Evolutionary conservation across 2,888 invertebrate species (phyloP).

Genomic region (Barypeithes pellucidus): DNA sequence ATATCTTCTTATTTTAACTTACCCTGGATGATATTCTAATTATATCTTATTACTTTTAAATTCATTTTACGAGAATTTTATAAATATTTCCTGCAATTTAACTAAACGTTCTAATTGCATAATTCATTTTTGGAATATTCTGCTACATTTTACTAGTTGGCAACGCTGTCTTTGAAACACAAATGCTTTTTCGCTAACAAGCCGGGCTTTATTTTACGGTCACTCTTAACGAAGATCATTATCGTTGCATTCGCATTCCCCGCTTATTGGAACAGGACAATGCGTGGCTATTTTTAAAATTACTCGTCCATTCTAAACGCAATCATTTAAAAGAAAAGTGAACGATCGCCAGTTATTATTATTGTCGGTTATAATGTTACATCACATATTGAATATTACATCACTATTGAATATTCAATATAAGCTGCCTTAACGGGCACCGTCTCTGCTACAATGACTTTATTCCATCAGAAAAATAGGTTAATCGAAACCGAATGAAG

Average conservation of each 20-base stretch:
- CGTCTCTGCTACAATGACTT: no score
- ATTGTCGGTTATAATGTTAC: neutral
- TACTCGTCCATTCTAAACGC: slow-evolving; percentile 8
- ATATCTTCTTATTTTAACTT: no score
- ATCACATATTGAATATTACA: neutral
- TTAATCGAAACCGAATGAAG: no score
- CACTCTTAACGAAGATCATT: slow-evolving; percentile 49
- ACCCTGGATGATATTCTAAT: no score
- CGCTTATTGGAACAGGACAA: slow-evolving; percentile 45
- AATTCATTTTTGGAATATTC: neutral
- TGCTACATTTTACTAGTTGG: neutral
- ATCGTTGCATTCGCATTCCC: slow-evolving; percentile 39
- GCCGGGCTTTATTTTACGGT: slow-evolving; percentile 43
- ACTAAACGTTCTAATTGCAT: no score
- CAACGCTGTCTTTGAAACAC: slow-evolving; percentile 32
- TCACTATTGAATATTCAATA: no score
- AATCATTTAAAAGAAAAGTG: neutral
- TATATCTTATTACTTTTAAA: no score
- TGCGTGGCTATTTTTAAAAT: slow-evolving; percentile 37
- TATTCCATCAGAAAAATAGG: no score
- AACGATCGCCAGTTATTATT: neutral
- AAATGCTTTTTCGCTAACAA: slow-evolving; percentile 46
- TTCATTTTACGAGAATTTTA: no score
- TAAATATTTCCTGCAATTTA: neutral
- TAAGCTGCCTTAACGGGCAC: no score